Evolutionary conservation across 2,888 invertebrate species (phyloP), one percentile per base, ranked within the genome.

Genomic region (Torymus texanus): DNA sequence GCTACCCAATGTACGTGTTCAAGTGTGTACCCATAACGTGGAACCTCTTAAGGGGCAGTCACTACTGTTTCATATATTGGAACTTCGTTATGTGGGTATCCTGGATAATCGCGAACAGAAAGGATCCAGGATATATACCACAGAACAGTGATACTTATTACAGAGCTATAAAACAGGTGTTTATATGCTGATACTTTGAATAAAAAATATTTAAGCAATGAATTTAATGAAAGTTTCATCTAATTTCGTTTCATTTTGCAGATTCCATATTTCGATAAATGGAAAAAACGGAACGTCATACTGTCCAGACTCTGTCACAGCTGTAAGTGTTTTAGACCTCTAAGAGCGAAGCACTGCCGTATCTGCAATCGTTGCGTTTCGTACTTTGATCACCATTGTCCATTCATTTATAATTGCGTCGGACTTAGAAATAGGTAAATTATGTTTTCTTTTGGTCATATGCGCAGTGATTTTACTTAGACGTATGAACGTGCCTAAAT

Each of bases 351-450:
- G 89, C 97, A 98, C 89, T 98, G 98, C 86, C 93, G 97, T 68
- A 94, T 97, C 74, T 98, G 97, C 91, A 97, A 97, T 88, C 93
- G 96, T 78, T 96, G 96, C 87, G 95, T 97, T 2, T 94, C 94
- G 2, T 96, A 97, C 89, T 97, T 97, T 87, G 97, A 98, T 89
- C 97, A 98, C 90, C 97, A 98, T 89, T 98, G 98, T 88, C 97
- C 97, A 0, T 98, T 97, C 88, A 97, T 98, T 85, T 97, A 97
- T 91, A 98, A 98, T 89, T 98, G 98, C 89, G 97, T 98, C 18
- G 98, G 98, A 0, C 92, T 97, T 58, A 93, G 95, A 80, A 98
- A 98, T 91, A 94, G 93, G 93, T 92, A 85, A 84, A 10, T 1
- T n/a, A 53, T 12, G 0, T 29, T n/a, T 12, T 41, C 18, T 66